These are phyloP conservation scores for Rhadinocentrus ornatus DNA, from an alignment of 2,797 vertebrate genomes.

Conservation along the genomic window DNA sequence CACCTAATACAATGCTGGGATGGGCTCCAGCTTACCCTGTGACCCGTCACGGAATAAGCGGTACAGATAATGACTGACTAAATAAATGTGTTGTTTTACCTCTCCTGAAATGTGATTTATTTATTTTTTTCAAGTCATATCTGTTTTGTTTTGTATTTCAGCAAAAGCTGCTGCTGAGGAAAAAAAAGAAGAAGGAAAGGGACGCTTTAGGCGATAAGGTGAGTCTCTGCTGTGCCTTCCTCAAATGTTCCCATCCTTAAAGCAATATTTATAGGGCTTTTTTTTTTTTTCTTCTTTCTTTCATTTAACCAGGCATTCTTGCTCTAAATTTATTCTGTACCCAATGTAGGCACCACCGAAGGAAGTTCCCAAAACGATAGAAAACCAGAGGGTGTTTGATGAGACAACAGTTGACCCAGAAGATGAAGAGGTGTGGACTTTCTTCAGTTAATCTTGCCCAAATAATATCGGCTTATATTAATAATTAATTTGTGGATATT, in stretches of 20 bases:
- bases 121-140: not conserved
- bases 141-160: conserved; percentile 62
- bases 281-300: not conserved
- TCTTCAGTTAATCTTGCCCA: not conserved
- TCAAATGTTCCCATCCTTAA: not conserved
- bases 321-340: not conserved
- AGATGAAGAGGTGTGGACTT: conserved; percentile 91
- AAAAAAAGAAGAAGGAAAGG: conserved; percentile 91
- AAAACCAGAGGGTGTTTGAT: conserved; percentile 94
- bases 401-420: conserved; percentile 95
- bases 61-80: too few relatives aligned
- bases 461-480: not conserved
- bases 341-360: conserved; percentile 92
- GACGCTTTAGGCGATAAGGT: conserved; percentile 95
- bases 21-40: too few relatives aligned
- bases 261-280: too few relatives aligned
- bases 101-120: not conserved
- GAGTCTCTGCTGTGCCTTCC: conserved; percentile 42
- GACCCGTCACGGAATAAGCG: too few relatives aligned
- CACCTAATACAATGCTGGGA: too few relatives aligned
- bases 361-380: conserved; percentile 95
- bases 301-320: not conserved
- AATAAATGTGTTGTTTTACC: not conserved
- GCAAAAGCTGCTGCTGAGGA: conserved; percentile 91
- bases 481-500: not conserved